Percentiles rank a stretch among this genome's conserved stretches.
Conservation (phyloP, 2,888 invertebrate species). For the Torymus tubicola region DNA sequence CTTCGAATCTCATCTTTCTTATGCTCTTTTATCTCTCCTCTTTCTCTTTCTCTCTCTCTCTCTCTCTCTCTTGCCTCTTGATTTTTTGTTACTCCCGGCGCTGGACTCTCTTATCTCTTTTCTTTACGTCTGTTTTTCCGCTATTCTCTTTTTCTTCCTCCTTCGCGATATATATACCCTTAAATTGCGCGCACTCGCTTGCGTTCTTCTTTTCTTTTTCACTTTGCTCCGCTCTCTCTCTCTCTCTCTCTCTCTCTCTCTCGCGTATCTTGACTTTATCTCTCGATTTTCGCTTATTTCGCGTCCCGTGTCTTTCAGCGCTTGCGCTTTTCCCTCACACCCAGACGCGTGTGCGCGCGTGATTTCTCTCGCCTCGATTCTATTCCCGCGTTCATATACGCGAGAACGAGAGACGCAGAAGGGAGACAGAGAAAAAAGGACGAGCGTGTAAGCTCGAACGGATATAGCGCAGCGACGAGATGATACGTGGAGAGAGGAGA, state of each 20-base stretch:
- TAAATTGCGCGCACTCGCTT: slow-evolving; percentile 20
- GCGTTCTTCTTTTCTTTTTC: slow-evolving; percentile 1
- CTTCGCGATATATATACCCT: slow-evolving; percentile 17
- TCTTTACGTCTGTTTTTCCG: slow-evolving; percentile 62
- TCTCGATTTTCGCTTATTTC: slow-evolving; percentile 51
- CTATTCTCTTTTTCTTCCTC: slow-evolving; percentile 26
- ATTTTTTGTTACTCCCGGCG: slow-evolving; percentile 58
- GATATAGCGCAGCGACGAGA: slow-evolving; percentile 37
- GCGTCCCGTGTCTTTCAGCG: slow-evolving; percentile 35
- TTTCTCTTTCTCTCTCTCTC: slow-evolving; percentile 20
- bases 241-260: neutral
- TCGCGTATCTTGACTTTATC: slow-evolving; percentile 8
- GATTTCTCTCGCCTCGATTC: slow-evolving; percentile 41
- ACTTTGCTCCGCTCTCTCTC: neutral
- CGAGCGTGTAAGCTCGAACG: slow-evolving; percentile 28
- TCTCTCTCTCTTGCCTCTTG: slow-evolving; percentile 38
- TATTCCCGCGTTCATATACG: slow-evolving; percentile 34
- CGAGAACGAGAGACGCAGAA: neutral
- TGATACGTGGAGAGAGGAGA: slow-evolving; percentile 20
- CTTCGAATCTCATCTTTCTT: slow-evolving; percentile 57
- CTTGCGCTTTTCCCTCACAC: too few species aligned
- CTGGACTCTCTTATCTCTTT: slow-evolving; percentile 63
- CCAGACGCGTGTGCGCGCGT: neutral
- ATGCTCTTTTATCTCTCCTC: slow-evolving; percentile 42
- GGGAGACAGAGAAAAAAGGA: slow-evolving; percentile 36